Base-by-base conservation (phyloP, 2,113 vertebrate genomes). In the Phrynosoma platyrhinos region DNA sequence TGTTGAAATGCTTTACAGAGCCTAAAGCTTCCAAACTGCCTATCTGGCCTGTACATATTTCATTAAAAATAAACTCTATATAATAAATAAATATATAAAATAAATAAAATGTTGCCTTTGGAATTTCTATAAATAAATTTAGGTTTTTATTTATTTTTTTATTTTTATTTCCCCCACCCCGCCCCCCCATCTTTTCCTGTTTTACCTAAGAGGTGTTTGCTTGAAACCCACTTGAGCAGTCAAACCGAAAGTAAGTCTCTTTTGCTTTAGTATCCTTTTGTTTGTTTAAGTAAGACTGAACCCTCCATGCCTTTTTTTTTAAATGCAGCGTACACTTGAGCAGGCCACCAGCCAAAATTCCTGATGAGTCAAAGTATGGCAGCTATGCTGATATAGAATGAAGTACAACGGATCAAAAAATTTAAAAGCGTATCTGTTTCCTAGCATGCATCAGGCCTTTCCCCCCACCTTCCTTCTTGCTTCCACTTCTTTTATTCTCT, bases 81-180 rank as follows among this genome's bases (percentile, higher is more conserved):
- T 97, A 98, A 98, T 97, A 98, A 98, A 98, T 97, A 97, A 98
- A 98, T 97, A 98, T 98, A 97, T 98, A 97, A 97, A 97, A 97
- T 98, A 97, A 98, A 98, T 97, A 98, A 97, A 98, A 98, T 98
- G 97, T 97, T 96, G 97, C 97, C 97, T 98, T 98, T 97, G 97
- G 97, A 97, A 97, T 97, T 97, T 98, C 97, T 98, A 98, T 98
- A 98, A 98, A 98, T 98, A 98, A 98, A 98, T 97, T 97, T 97
- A 97, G 97, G 97, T 97, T 97, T 93, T 87, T 86, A 74, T 47
- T 27, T 91, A 32, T 89, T 55, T 30, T 96, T 36, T 89, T 95
- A 91, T 95, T 84, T 62, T 75, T 96, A 97, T 97, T 53, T 97
- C 97, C 96, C 97, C 92, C 93, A 96, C 96, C 47, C 47, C 4